Percentiles rank a stretch among this genome's conserved stretches.
Evolutionary conservation across 2,113 vertebrate species (phyloP).

Genomic region (Scatophagus argus): DNA sequence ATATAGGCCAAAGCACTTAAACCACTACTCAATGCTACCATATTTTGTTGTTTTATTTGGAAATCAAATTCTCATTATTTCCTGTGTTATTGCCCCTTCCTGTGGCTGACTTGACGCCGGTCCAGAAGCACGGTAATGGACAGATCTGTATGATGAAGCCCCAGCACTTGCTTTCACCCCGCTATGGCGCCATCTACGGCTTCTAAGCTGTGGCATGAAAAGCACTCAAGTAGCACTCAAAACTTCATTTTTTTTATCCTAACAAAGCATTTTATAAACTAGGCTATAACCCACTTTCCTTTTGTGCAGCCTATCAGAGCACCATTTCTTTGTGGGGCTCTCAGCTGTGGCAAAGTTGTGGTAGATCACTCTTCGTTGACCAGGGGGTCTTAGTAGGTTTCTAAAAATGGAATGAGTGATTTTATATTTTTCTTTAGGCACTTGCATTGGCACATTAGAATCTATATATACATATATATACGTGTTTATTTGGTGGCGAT

Average conservation of each 20-base stretch:
- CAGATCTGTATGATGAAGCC: slow-evolving; percentile 29
- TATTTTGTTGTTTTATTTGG: slow-evolving; percentile 49
- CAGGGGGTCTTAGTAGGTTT: background rate
- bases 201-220: slow-evolving; percentile 1
- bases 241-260: background rate
- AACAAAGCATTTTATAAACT: background rate
- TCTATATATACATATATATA: background rate
- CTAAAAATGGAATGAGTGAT: background rate
- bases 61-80: background rate
- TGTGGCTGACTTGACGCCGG: slow-evolving; percentile 20
- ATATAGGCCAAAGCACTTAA: background rate
- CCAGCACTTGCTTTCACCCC: slow-evolving; percentile 17
- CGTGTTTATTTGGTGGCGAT: background rate
- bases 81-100: background rate
- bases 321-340: background rate
- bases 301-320: background rate
- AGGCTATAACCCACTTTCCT: background rate
- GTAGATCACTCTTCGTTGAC: background rate
- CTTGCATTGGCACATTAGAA: background rate
- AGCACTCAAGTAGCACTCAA: background rate
- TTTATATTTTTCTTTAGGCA: background rate
- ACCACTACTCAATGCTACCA: too few relatives aligned
- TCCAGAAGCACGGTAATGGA: slow-evolving; percentile 25
- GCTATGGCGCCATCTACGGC: slow-evolving; percentile 36
- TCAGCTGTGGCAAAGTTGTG: background rate